Conservation (phyloP, 2,797 vertebrate species). For the Acropternis orthonyx region DNA sequence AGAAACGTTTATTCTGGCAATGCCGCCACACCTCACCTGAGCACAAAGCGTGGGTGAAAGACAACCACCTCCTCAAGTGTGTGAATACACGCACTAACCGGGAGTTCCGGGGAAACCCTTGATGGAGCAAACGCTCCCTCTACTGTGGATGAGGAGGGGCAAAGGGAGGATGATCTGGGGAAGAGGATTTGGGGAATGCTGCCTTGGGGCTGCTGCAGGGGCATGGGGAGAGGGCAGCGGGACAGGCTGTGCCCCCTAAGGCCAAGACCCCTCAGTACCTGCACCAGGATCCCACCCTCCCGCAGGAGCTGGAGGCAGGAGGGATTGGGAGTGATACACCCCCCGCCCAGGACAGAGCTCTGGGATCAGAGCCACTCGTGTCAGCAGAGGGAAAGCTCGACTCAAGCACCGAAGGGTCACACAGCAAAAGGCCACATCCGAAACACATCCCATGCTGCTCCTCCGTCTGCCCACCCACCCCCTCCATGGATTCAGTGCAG, state of each 20-base stretch:
- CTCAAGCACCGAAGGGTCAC: slow-evolving; percentile 59
- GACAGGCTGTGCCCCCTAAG: not conserved
- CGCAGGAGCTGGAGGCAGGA: not conserved
- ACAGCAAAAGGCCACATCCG: slow-evolving; percentile 51
- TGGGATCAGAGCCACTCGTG: not conserved
- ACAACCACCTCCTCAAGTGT: not conserved
- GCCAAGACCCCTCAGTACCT: not conserved
- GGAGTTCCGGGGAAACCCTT: slow-evolving; percentile 38
- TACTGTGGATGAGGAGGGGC: not conserved
- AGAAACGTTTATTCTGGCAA: slow-evolving; percentile 71
- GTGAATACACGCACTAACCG: slow-evolving; percentile 18
- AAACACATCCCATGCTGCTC: not conserved
- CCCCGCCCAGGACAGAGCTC: not conserved
- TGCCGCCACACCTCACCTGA: not conserved
- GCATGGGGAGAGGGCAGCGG: not conserved
- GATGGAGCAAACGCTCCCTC: slow-evolving; percentile 36
- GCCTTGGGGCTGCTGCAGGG: not conserved
- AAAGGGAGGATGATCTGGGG: not conserved
- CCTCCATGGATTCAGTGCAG: slow-evolving; percentile 27
- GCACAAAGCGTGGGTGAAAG: slow-evolving; percentile 7
- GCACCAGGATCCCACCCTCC: not conserved
- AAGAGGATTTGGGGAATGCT: not conserved
- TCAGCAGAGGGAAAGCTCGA: slow-evolving; percentile 6
- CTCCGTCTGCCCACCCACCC: slow-evolving; percentile 5
- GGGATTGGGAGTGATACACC: not conserved